phyloP scores from a whole-genome alignment of 2,888 invertebrate species.

The Eilema griseolum region DNA sequence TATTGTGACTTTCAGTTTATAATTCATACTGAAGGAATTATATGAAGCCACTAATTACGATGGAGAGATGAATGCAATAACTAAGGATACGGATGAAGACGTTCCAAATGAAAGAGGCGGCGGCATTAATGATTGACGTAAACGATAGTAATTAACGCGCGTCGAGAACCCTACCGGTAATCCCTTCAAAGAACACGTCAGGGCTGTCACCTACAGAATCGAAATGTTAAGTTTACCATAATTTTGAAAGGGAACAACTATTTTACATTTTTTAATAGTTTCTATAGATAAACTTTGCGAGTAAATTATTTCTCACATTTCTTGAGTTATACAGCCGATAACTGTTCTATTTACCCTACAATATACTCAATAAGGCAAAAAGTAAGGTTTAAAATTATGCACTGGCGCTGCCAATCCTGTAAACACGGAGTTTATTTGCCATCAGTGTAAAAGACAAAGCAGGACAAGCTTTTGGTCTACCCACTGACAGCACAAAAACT shows the following conservation, averaged over 20 bases:
- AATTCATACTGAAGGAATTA: constrained; percentile 75
- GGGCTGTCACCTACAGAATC: constrained; percentile 42
- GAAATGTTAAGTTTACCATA: not conserved
- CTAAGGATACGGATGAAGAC: constrained; percentile 58
- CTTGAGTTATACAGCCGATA: not conserved
- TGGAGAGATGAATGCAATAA: constrained; percentile 55
- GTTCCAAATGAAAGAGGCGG: constrained; percentile 66
- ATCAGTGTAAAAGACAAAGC: too few species aligned
- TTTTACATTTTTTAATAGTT: too few species aligned
- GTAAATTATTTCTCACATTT: not conserved
- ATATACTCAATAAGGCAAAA: constrained; percentile 19
- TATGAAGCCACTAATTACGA: constrained; percentile 53
- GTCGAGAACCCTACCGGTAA: constrained; percentile 59
- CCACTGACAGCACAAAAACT: too few species aligned
- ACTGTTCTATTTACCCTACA: constrained; percentile 31
- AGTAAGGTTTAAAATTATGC: constrained; percentile 1
- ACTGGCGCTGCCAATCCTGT: too few species aligned
- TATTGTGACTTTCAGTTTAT: constrained; percentile 83
- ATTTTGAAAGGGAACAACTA: too few species aligned
- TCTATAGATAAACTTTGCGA: too few species aligned
- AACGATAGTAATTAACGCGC: constrained; percentile 70
- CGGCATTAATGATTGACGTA: constrained; percentile 61
- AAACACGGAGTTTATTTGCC: too few species aligned
- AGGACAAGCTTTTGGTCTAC: too few species aligned
- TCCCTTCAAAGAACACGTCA: constrained; percentile 64